Base-by-base conservation (phyloP, 2,888 invertebrate species). In the Perithous albicinctus region DNA sequence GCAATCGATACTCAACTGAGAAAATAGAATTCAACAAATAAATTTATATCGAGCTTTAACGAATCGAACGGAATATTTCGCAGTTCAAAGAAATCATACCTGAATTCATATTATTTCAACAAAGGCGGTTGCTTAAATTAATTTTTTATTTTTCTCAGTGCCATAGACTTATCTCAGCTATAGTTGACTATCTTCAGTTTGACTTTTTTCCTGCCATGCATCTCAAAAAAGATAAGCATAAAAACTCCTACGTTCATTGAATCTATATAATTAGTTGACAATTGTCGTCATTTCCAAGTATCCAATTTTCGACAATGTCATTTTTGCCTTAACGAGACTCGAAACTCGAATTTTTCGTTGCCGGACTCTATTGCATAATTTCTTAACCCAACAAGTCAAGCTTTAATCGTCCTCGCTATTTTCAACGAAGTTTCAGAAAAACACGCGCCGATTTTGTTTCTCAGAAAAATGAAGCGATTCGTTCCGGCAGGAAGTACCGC, bases 401-500 rank as follows among this genome's bases (percentile, higher is more conserved):
- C n/a, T n/a, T 59, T 15, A 54, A 59, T 59, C 32, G 35, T 32
- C 15, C 15, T 29, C 54, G 26, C 4, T 26, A 12, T n/a, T 26
- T 23, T 26, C 54, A 81, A 77, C 72, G 81, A 78, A 77, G 70
- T 72, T 69, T 43, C 41, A 78, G 80, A 80, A 85, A 81, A 82
- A 70, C 75, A 75, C 56, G 67, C 78, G 75, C 75, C 75, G 86
- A 85, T 82, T 70, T 7, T 51, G 35, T 12, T n/a, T n/a, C 18
- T 18, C n/a, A 20, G 23, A 67, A 70, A 56, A 75, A 41, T 20
- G 35, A 61, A 43, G 64, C 85, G 75, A 88, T 88, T 89, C 80
- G 88, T 88, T 88, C 81, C 87, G 83, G 85, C 38, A 82, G 87
- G 85, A 87, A 90, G 86, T 83, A 63, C n/a, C 54, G 32, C 64